These are phyloP conservation scores for Siniperca obscura DNA, from an alignment of 2,797 vertebrate species.

Conservation along the genomic window DNA sequence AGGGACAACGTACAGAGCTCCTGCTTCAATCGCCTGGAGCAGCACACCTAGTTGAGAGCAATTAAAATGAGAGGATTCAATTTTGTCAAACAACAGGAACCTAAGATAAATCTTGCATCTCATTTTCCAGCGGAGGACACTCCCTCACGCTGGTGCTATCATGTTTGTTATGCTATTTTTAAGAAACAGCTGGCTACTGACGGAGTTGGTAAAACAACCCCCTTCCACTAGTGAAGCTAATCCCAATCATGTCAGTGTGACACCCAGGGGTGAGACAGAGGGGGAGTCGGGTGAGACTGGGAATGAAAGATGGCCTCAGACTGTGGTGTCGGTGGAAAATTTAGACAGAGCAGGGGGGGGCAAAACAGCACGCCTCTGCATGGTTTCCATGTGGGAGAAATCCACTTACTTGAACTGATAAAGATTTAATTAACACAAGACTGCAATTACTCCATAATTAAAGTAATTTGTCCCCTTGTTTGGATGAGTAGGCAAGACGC, in stretches of 20 bases:
- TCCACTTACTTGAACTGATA: slow-evolving; percentile 99
- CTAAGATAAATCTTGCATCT: slow-evolving; percentile 86
- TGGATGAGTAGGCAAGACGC: slow-evolving; percentile 78
- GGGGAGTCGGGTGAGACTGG: slow-evolving; percentile 47
- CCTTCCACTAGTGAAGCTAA: slow-evolving; percentile 72
- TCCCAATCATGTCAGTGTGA: slow-evolving; percentile 75
- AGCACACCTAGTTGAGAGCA: slow-evolving; percentile 85
- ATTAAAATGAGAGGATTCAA: slow-evolving; percentile 90
- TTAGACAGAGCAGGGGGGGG: slow-evolving; percentile 48
- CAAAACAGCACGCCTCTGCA: slow-evolving; percentile 71
- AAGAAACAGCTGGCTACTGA: slow-evolving; percentile 81
- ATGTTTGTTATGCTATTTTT: slow-evolving; percentile 84
- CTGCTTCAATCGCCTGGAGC: slow-evolving; percentile 81
- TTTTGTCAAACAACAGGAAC: slow-evolving; percentile 88
- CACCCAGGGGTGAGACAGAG: slow-evolving; percentile 60
- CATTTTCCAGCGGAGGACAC: slow-evolving; percentile 82
- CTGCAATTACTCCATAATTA: slow-evolving; percentile 98
- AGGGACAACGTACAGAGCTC: slow-evolving; percentile 76
- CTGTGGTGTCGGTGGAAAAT: slow-evolving; percentile 49
- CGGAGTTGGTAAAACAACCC: slow-evolving; percentile 69
- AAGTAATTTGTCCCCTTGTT: slow-evolving; percentile 94
- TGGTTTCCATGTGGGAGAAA: slow-evolving; percentile 94
- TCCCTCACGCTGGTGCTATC: slow-evolving; percentile 73
- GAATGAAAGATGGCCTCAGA: slow-evolving; percentile 63
- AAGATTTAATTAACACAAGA: slow-evolving; percentile 99